Evolutionary conservation across 37 sponge, comb jelly and placozoan species (phyloP).

Genomic region (Bolinopsis microptera): DNA sequence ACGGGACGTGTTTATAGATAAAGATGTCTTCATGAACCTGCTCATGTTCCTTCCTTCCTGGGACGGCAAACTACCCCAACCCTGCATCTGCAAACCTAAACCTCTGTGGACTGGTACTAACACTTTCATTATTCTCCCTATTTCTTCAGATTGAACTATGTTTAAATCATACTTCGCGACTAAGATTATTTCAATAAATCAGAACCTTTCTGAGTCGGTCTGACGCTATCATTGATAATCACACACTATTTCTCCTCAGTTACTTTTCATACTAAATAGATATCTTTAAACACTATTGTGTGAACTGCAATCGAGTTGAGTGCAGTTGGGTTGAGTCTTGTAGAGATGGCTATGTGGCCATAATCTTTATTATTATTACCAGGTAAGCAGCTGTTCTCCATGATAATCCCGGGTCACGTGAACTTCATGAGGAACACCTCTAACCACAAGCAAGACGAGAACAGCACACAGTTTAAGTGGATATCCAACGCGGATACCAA

Average conservation of each 20-base stretch:
- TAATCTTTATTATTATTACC: not conserved
- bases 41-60: constrained; percentile 98
- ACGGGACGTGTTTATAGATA: constrained; percentile 95
- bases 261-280: too few species aligned
- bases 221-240: too few species aligned
- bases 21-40: constrained; percentile 95
- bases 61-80: constrained; percentile 96
- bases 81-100: constrained; percentile 97
- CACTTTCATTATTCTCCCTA: not conserved
- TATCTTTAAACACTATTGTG: too few species aligned
- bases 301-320: too few species aligned
- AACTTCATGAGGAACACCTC: constrained; percentile 85
- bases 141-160: too few species aligned
- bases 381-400: constrained; percentile 94
- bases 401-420: constrained; percentile 90
- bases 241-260: too few species aligned
- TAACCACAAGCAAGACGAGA: constrained; percentile 92
- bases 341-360: too few species aligned
- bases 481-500: constrained; percentile 98
- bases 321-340: too few species aligned
- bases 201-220: too few species aligned
- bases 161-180: too few species aligned
- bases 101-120: constrained; percentile 89
- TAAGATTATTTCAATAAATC: too few species aligned
- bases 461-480: constrained; percentile 85